These are phyloP conservation scores for Leucopsar rothschildi DNA, from an alignment of 2,113 vertebrate species.

Conservation along the genomic window DNA sequence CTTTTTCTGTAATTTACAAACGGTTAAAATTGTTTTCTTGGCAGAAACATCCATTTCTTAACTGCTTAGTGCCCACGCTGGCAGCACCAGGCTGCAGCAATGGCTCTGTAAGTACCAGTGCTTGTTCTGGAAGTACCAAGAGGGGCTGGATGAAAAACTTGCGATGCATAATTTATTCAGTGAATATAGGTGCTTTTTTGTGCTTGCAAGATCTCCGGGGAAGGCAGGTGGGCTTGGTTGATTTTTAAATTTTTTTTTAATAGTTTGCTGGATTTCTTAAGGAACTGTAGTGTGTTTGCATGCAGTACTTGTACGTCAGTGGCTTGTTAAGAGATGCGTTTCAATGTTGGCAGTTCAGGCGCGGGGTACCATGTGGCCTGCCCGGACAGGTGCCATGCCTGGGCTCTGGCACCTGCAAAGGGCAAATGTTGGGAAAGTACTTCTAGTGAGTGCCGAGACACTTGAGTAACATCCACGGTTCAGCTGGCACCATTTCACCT, in stretches of 20 bases:
- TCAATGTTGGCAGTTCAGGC: rapidly evolving
- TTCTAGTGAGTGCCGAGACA: background rate
- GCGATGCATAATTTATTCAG: background rate
- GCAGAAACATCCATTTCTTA: background rate
- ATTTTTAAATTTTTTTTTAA: background rate
- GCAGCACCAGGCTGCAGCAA: background rate
- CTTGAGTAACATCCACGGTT: rapidly evolving
- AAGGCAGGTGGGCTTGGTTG: background rate
- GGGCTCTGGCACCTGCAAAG: background rate
- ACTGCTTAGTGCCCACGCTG: background rate
- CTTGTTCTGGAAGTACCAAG: background rate
- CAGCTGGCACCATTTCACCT: background rate
- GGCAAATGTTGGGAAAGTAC: background rate
- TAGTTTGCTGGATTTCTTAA: background rate
- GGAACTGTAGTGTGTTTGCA: background rate
- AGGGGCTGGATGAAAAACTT: background rate
- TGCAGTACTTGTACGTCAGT: rapidly evolving
- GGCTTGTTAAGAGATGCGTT: background rate
- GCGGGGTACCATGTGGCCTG: rapidly evolving
- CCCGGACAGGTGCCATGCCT: background rate
- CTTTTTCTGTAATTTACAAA: background rate
- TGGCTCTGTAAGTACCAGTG: rapidly evolving
- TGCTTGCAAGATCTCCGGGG: background rate
- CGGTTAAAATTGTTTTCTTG: background rate
- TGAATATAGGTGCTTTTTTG: background rate